Evolutionary conservation across 2,888 invertebrate species (phyloP), one percentile per base, ranked within the genome.

Genomic region (Loripinus fragilis): DNA sequence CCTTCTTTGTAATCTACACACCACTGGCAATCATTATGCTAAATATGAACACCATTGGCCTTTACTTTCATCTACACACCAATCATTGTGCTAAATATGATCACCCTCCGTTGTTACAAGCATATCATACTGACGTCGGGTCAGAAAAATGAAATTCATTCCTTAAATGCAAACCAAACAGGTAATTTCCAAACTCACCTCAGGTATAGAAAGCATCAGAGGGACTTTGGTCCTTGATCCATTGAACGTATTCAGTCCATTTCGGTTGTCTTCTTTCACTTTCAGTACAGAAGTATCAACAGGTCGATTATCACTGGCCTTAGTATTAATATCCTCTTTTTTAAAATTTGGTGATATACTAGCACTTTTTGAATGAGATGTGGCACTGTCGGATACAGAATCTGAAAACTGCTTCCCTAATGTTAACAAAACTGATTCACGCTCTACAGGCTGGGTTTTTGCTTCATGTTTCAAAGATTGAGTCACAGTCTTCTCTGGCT

Each of bases 401-500:
- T 50, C 55, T 45, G 72, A 72, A 28, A 81, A 52, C 42, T 81
- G 77, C 42, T 81, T 67, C 17, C 71, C 71, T 5, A 81, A 60
- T 45, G 71, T 65, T 30, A 74, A 69, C 30, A 81, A 68, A 28
- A 81, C 71, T 69, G 81, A 74, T 68, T 75, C 81, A 60, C 81
- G 42, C n/a, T 65, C 64, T 20, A 60, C 45, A 64, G 69, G 42
- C 48, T 42, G 38, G 25, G 71, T 71, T 69, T 75, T 79, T 38
- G 79, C 65, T 33, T 75, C 70, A 50, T 70, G 70, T 23, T 23
- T 48, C 42, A 41, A 25, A 42, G 74, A 74, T 30, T 68, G 74
- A 3, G 60, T 8, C 30, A 17, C 10, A 33, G 60, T 28, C 28
- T 60, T 60, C 7, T 60, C 60, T 33, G 33, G 12, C 20, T 60